Base-by-base conservation (phyloP, 2,113 vertebrate genomes). In the Ranitomeya variabilis region DNA sequence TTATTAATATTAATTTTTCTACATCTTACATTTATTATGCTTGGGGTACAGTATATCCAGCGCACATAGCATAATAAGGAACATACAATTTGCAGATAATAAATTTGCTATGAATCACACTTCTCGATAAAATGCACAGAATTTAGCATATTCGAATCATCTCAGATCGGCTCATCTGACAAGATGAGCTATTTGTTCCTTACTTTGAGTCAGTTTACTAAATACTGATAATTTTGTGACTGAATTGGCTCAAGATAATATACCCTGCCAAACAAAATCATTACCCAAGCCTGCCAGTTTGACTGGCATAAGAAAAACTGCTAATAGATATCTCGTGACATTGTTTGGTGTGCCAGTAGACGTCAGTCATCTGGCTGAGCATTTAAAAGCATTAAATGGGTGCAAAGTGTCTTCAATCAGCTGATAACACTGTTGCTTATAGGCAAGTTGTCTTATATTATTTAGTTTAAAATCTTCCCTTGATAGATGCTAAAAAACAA, bases 381-480 rank as follows among this genome's bases (percentile, higher is more conserved):
- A 45, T 69, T 87, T 87, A 19, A 55, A 87, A 80, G 85, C 85
- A 54, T 87, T 87, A 66, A 80, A 31, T 80, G 37, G 19, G 15
- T 80, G 12, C 74, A 87, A 80, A 87, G 31, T 67, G 60, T 80
- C 60, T 66, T 80, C 16, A 87, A 52, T 8, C 11, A 11, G n/a
- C 74, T 86, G 45, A 16, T 67, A 60, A 9, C 10, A 23, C 12
- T 23, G 74, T 62, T 7, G 19, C 26, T 31, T 76, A 57, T 60
- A 79, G 85, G 18, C 59, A 62, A 52, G 19, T 16, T 78, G 55
- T 9, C n/a, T 67, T 73, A 26, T 79, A 12, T 14, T 80, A 79
- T 87, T 64, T 78, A n/a, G 21, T 52, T 76, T 51, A 78, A 57
- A 26, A 54, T 79, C 3, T 19, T 77, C 14, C 66, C 31, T 79